Evolutionary conservation across 1,140 invertebrate genomes (phyloP), one percentile per base, ranked within the genome.

Genomic region (Phortica variegata): DNA sequence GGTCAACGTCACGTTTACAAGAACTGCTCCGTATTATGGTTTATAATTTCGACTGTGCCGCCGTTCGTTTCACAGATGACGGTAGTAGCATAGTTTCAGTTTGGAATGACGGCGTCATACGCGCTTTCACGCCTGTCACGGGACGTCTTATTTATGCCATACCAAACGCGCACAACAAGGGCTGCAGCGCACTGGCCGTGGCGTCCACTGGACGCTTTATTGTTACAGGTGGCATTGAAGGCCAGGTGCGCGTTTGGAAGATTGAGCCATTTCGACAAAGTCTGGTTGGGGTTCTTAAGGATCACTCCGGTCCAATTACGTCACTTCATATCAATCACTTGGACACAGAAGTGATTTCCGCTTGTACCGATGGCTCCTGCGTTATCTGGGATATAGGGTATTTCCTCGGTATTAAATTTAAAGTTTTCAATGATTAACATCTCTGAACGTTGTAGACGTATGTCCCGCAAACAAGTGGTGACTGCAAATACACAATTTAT

Each of bases 401-500:
- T 48, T 47, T 47, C 1, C 0, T 7, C 2, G 13, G 16, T 16
- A 18, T 19, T 38, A 40, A 31, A 8, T n/a, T 6, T 6, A 29
- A 29, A 6, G 6, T 7, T 7, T 12, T 12, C 26, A 29, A 29
- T 43, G 34, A 34, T 43, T 3, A 9, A 1, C 3, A 26, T 20
- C 16, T 5, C 29, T 6, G 9, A 17, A 19, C 8, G 12, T 26
- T 42, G 10, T 18, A 89, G 87, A 37, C 84, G 82, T 45, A 79
- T 83, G 58, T 81, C 79, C 0, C 81, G 91, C 13, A 86, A 87
- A 12, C 86, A 91, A 68, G 87, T 94, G 42, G 79, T 96, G 16
- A 90, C 93, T 61, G 86, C 88, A 5, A 94, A 93, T 73, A 95
- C 92, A 1, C 81, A 95, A 68, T 95, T 94, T 74, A 88, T 90